Evolutionary conservation across 2,888 invertebrate species (phyloP).

Genomic region (Microplitis manilae): DNA sequence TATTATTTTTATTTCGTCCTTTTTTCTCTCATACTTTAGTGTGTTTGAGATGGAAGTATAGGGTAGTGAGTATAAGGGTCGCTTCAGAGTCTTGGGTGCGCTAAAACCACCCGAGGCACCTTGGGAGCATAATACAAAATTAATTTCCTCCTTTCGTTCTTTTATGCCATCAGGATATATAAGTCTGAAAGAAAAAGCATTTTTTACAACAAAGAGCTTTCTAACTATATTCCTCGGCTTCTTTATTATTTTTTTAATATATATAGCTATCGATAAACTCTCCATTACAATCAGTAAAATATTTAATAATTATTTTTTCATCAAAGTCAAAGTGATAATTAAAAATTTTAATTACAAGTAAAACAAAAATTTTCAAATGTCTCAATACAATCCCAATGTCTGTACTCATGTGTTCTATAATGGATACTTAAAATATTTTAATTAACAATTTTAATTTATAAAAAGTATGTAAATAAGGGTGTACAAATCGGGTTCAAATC

Average conservation of each 20-base stretch:
- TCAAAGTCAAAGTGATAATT: too few relatives aligned
- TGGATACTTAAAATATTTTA: too few relatives aligned
- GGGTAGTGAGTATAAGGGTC: constrained; percentile 15
- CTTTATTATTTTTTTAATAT: background rate
- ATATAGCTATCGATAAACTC: background rate
- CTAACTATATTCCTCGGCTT: background rate
- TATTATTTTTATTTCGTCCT: background rate
- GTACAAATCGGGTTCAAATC: too few relatives aligned
- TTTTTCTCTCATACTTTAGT: constrained; percentile 15
- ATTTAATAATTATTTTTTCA: background rate
- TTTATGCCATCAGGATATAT: constrained; percentile 49
- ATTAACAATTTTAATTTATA: too few relatives aligned
- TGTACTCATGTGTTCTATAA: too few relatives aligned
- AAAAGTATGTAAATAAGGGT: too few relatives aligned
- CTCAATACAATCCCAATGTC: too few relatives aligned
- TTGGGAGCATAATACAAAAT: constrained; percentile 56
- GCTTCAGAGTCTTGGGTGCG: constrained; percentile 33
- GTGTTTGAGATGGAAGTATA: constrained; percentile 41
- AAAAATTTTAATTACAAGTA: too few relatives aligned
- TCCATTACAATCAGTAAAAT: background rate
- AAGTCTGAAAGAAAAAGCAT: constrained; percentile 29
- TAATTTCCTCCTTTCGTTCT: constrained; percentile 56
- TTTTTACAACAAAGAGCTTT: background rate
- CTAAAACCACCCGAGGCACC: constrained; percentile 51
- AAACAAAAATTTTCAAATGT: too few relatives aligned